Evolutionary conservation across 2,113 vertebrate genomes (phyloP).

Genomic region (Emydocephalus ijimae): DNA sequence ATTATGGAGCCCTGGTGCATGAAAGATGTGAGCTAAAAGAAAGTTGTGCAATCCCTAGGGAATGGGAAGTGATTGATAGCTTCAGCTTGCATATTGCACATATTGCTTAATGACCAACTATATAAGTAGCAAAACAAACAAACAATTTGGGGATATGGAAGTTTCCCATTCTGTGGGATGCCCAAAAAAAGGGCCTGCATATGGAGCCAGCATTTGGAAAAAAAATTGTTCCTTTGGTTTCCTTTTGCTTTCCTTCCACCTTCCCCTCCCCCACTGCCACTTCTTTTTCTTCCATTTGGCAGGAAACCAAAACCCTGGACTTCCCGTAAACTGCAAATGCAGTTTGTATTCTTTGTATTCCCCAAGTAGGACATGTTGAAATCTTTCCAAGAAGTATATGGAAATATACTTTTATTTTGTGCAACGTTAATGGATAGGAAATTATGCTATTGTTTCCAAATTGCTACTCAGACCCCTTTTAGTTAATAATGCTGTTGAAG

Average conservation of each 20-base stretch:
- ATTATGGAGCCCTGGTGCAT: slow-evolving; percentile 31
- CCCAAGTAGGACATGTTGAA: slow-evolving; percentile 63
- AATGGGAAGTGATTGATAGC: slow-evolving; percentile 34
- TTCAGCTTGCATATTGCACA: slow-evolving; percentile 5
- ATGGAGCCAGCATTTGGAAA: slow-evolving; percentile 13
- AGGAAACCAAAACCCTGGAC: slow-evolving; percentile 68
- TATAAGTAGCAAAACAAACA: slow-evolving; percentile 41
- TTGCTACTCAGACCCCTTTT: not conserved
- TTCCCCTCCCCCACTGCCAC: not conserved
- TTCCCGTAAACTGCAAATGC: slow-evolving; percentile 62
- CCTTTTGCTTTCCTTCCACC: not conserved
- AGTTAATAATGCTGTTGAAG: not conserved
- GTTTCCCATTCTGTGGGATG: slow-evolving; percentile 30
- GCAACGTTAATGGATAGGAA: slow-evolving; percentile 59
- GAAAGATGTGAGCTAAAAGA: slow-evolving; percentile 10
- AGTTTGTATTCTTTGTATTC: slow-evolving; percentile 51
- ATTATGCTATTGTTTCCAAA: not conserved
- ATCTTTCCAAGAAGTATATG: slow-evolving; percentile 49
- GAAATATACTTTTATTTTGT: slow-evolving; percentile 57
- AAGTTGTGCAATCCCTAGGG: slow-evolving; percentile 31
- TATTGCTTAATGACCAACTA: slow-evolving; percentile 42
- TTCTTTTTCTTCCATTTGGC: slow-evolving; percentile 53
- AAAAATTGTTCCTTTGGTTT: not conserved
- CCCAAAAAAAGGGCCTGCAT: slow-evolving; percentile 48
- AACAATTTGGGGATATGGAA: slow-evolving; percentile 46